Conservation (phyloP, 2,113 vertebrate species). For the Cepphus grylle region DNA sequence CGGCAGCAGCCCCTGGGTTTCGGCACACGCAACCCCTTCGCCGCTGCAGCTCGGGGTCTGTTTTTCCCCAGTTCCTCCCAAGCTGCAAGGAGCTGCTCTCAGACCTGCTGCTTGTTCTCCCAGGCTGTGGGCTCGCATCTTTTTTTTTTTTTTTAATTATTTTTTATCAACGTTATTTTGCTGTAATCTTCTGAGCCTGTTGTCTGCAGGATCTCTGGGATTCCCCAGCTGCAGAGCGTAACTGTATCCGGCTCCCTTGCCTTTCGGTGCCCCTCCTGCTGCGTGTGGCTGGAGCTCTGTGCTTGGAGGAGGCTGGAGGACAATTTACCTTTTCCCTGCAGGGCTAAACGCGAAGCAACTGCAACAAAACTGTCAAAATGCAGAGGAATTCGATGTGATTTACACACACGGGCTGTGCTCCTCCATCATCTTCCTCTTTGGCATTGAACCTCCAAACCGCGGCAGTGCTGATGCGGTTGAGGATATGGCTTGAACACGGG, state of each 20-base stretch:
- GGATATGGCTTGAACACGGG: neutral
- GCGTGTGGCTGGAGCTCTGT: neutral
- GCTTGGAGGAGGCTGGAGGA: neutral
- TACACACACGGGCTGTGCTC: no score
- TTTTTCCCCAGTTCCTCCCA: neutral
- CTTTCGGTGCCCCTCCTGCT: neutral
- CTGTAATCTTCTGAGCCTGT: neutral
- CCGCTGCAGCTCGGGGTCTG: neutral
- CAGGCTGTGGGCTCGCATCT: neutral
- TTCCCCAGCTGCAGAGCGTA: neutral
- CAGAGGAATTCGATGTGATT: fast-evolving
- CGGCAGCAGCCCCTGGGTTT: neutral
- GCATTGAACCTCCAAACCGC: fast-evolving
- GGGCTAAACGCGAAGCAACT: neutral
- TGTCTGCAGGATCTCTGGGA: neutral
- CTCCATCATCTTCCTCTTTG: neutral
- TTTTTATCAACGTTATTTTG: neutral
- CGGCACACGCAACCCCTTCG: neutral
- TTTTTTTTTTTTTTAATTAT: neutral
- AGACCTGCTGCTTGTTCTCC: no score
- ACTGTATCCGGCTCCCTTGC: neutral
- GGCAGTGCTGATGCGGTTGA: neutral
- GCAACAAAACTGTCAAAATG: neutral
- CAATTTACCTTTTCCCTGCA: neutral
- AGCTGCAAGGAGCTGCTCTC: neutral